Conservation (phyloP, 2,113 vertebrate genomes). For the Orycteropus afer region DNA sequence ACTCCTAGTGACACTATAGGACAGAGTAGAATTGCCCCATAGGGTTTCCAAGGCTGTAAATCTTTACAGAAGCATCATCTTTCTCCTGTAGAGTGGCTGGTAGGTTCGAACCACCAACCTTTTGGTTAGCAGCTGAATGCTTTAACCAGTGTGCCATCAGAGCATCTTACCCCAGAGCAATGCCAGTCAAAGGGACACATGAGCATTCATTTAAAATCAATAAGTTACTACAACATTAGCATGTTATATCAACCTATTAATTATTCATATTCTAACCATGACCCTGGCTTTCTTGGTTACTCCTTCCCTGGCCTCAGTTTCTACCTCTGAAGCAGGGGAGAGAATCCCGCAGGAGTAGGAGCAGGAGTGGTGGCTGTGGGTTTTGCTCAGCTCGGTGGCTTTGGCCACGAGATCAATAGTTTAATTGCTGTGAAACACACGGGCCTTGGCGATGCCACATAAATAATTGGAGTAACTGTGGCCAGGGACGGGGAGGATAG, state of each 20-base stretch:
- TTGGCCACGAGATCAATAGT: conserved; percentile 73
- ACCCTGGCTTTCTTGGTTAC: neutral
- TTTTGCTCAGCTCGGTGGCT: neutral
- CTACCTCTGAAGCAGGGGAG: neutral
- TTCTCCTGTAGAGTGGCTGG: too few species aligned
- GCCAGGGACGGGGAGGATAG: conserved; percentile 63
- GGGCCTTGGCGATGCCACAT: neutral
- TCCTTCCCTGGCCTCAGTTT: conserved; percentile 42
- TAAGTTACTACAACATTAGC: neutral
- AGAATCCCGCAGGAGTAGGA: neutral
- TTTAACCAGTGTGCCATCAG: too few species aligned
- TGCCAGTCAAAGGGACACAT: too few species aligned
- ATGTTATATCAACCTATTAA: neutral
- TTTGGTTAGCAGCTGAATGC: too few species aligned
- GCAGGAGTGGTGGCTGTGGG: neutral
- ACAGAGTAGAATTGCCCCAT: too few species aligned
- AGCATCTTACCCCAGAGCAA: too few species aligned
- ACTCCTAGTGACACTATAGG: too few species aligned
- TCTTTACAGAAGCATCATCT: too few species aligned
- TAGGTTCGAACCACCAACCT: too few species aligned
- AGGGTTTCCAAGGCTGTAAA: too few species aligned
- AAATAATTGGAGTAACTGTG: conserved; percentile 74
- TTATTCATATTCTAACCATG: neutral
- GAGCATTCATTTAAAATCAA: too few species aligned
- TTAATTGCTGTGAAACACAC: conserved; percentile 71